Evolutionary conservation across 2,113 vertebrate species (phyloP).

Genomic region (Corynorhinus townsendii): DNA sequence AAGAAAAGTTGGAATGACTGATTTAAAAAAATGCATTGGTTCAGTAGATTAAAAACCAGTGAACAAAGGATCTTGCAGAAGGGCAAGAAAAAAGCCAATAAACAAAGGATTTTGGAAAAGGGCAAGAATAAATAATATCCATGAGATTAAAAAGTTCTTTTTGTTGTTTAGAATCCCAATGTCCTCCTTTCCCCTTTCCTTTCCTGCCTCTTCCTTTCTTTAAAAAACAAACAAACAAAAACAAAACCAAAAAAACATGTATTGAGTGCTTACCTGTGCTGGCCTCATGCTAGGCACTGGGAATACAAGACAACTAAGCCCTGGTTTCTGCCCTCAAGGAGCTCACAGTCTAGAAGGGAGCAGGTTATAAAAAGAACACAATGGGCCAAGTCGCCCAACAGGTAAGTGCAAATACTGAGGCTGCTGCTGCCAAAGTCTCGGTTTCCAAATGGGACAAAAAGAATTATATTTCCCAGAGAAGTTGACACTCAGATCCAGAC

Average conservation of each 20-base stretch:
- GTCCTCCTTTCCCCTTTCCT: neutral
- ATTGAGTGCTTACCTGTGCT: constrained; percentile 33
- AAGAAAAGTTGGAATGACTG: neutral
- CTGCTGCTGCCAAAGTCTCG: neutral
- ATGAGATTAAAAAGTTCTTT: neutral
- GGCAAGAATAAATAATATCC: neutral
- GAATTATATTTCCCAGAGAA: neutral
- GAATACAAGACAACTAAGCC: neutral
- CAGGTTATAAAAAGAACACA: neutral
- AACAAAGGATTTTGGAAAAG: neutral
- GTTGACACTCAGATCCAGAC: neutral
- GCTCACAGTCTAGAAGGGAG: constrained; percentile 61
- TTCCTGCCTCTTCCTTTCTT: neutral
- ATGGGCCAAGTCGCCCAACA: no score
- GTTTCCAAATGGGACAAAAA: neutral
- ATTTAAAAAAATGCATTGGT: neutral
- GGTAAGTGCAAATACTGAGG: neutral
- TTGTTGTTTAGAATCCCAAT: neutral
- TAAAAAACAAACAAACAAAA: neutral
- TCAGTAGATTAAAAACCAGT: neutral
- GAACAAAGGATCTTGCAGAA: neutral
- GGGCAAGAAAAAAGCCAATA: neutral
- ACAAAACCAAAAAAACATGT: neutral
- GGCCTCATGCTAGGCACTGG: constrained; percentile 42
- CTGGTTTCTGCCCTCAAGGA: constrained; percentile 52